phyloP scores from a whole-genome alignment of 2,113 vertebrate species.

The Aegotheles bennettii region DNA sequence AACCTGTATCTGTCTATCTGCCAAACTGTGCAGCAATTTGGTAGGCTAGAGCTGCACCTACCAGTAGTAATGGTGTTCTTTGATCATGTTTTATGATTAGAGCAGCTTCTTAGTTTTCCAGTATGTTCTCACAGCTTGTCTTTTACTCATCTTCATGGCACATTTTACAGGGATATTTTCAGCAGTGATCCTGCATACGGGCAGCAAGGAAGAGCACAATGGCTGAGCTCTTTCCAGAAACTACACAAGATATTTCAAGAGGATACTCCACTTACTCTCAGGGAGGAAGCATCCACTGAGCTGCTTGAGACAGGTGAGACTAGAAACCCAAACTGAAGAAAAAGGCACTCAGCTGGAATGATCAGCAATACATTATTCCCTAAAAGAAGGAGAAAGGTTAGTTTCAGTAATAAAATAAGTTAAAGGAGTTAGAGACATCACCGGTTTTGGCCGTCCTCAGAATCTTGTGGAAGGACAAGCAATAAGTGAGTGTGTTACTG shows the following conservation, averaged over 20 bases:
- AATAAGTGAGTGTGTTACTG: background rate
- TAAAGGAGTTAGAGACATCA: background rate
- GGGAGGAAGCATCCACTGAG: background rate
- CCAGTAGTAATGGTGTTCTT: background rate
- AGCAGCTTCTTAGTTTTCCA: background rate
- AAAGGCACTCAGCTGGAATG: background rate
- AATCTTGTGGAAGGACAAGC: background rate
- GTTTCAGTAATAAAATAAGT: background rate
- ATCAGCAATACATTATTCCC: background rate
- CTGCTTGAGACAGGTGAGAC: conserved; percentile 65
- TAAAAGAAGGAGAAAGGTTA: background rate
- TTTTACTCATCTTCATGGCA: conserved; percentile 11
- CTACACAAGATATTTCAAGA: conserved; percentile 50
- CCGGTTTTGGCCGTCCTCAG: background rate
- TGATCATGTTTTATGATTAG: background rate
- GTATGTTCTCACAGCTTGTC: background rate
- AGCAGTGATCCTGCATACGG: conserved; percentile 40
- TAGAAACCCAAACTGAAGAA: background rate
- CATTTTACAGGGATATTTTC: conserved; percentile 59
- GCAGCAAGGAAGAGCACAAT: conserved; percentile 60
- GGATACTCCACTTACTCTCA: background rate
- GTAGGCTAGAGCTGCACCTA: background rate
- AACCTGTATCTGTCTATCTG: background rate
- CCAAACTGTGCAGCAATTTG: background rate
- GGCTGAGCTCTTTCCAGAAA: conserved; percentile 46